Percentiles rank a stretch among this genome's conserved stretches.
phyloP scores from a whole-genome alignment of 1,140 invertebrate species.

The Drosophila kanapiae region DNA sequence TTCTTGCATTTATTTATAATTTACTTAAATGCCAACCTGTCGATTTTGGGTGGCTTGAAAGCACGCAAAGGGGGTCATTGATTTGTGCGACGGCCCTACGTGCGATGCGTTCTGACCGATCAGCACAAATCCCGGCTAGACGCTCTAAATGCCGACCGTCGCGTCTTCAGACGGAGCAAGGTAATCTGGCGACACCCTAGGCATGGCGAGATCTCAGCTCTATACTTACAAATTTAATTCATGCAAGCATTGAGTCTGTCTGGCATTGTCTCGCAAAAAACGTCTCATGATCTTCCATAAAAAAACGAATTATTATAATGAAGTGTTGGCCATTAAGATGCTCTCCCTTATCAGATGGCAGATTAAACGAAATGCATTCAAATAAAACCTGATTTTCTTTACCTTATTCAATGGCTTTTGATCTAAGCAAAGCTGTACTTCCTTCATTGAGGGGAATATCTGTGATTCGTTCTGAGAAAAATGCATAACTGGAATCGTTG shows the following conservation, averaged over 20 bases:
- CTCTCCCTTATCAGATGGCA: slow-evolving; percentile 28
- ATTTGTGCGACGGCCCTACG: slow-evolving; percentile 40
- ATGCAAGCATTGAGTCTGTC: slow-evolving; percentile 11
- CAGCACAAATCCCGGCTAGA: slow-evolving; percentile 43
- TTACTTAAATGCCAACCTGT: slow-evolving; percentile 66
- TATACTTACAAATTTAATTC: slow-evolving; percentile 29
- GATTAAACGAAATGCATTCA: slow-evolving; percentile 33
- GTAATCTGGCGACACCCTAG: slow-evolving; percentile 15
- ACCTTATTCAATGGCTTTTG: neutral
- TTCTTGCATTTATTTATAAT: slow-evolving; percentile 60
- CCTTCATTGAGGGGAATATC: slow-evolving; percentile 7
- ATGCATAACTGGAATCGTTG: slow-evolving; percentile 16
- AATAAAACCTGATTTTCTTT: slow-evolving; percentile 7
- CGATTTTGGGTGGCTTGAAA: slow-evolving; percentile 36
- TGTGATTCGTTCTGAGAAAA: slow-evolving; percentile 38
- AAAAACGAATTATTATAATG: slow-evolving; percentile 23
- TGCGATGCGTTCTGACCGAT: slow-evolving; percentile 37
- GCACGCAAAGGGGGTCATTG: slow-evolving; percentile 72
- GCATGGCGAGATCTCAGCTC: slow-evolving; percentile 12
- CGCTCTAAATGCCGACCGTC: slow-evolving; percentile 18
- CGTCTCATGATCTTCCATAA: slow-evolving; percentile 11
- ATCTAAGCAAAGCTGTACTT: slow-evolving; percentile 18
- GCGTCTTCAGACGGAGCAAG: slow-evolving; percentile 37
- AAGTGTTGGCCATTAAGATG: slow-evolving; percentile 21
- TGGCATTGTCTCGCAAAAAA: slow-evolving; percentile 27